Evolutionary conservation across 2,888 invertebrate species (phyloP).

Genomic region (Callinectes sapidus): DNA sequence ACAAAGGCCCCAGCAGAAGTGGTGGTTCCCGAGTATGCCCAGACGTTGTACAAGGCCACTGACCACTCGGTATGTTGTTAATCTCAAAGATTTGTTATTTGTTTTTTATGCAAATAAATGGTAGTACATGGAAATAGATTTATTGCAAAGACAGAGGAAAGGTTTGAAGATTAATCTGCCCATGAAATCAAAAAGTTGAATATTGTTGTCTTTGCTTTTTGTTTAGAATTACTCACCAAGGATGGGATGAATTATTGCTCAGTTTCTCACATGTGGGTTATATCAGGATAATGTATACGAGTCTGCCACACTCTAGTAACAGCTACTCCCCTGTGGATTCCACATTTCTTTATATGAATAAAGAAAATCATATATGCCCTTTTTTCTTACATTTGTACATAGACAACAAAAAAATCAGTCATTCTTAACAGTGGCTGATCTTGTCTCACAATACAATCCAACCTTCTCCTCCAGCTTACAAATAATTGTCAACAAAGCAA

Average conservation of each 20-base stretch:
- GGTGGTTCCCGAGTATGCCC: constrained; percentile 32
- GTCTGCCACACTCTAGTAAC: too few species aligned
- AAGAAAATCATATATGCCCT: too few species aligned
- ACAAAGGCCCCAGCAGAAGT: constrained; percentile 50
- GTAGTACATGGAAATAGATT: not conserved
- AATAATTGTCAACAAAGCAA: too few species aligned
- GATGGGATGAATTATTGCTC: not conserved
- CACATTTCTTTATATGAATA: too few species aligned
- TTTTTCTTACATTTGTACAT: too few species aligned
- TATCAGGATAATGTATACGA: not conserved
- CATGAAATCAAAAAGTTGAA: not conserved
- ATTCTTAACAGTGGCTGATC: too few species aligned
- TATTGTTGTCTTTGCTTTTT: not conserved
- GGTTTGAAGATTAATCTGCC: not conserved
- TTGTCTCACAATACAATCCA: too few species aligned
- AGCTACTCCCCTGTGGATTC: too few species aligned
- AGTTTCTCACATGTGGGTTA: not conserved
- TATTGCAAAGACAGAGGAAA: not conserved
- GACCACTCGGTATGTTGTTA: constrained; percentile 34
- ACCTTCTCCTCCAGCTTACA: too few species aligned
- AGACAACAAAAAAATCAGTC: too few species aligned
- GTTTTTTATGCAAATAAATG: not conserved
- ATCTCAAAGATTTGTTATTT: not conserved
- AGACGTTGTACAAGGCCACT: constrained; percentile 53
- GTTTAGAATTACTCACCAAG: not conserved